Conservation (phyloP, 1,140 invertebrate species). For the Rhagoletis pomonella region DNA sequence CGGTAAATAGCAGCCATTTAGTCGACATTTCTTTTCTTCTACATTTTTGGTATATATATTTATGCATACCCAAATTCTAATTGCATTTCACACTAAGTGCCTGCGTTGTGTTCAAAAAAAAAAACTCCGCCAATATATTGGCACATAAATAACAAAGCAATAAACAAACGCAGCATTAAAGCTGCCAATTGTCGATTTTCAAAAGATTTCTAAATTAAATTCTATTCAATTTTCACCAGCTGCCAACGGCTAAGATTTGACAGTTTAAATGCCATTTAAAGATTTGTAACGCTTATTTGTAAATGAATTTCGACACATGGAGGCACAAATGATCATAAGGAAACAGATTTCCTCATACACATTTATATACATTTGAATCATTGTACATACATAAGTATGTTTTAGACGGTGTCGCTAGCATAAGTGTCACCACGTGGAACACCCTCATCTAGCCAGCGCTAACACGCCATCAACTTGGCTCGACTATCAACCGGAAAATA, state of each 20-base stretch:
- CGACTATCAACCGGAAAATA: constrained; percentile 23
- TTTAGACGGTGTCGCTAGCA: constrained; percentile 14
- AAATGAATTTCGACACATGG: constrained; percentile 1
- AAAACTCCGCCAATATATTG: not conserved
- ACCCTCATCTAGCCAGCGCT: constrained; percentile 8
- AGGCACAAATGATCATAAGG: not conserved
- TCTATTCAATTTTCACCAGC: constrained; percentile 32
- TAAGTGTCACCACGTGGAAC: constrained; percentile 2
- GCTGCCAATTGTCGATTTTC: constrained; percentile 32
- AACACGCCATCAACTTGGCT: not conserved
- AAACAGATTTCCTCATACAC: too few species aligned
- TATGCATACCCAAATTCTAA: too few species aligned
- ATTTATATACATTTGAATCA: too few species aligned
- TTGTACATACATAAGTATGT: not conserved
- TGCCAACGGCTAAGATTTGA: constrained; percentile 18
- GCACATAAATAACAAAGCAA: constrained; percentile 8
- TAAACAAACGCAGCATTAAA: constrained; percentile 8
- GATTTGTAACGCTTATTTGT: constrained; percentile 38
- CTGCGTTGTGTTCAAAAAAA: not conserved
- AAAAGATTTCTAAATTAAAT: constrained; percentile 44
- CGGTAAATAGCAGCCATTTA: too few species aligned
- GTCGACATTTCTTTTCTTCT: too few species aligned
- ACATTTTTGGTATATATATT: too few species aligned
- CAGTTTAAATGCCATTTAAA: constrained; percentile 24
- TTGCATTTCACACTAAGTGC: too few species aligned